Base-by-base conservation (phyloP, 2,113 vertebrate genomes). In the Okapia johnstoni region DNA sequence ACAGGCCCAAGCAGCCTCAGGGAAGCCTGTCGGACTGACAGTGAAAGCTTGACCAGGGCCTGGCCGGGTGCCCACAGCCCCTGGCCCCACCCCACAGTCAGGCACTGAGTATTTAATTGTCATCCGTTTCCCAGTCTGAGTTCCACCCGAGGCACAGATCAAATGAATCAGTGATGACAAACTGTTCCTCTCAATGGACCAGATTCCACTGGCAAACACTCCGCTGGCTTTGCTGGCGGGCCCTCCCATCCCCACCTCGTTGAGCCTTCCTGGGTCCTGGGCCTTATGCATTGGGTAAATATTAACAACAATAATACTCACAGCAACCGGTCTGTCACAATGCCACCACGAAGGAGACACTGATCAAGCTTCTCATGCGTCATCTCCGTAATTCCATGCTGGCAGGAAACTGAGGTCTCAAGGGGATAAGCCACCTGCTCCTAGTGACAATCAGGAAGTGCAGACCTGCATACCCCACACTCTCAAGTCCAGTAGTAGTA, bases 371-470 rank as follows among this genome's bases (percentile, higher is more conserved):
- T 81, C 63, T 7, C 5, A 1, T 57, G 73, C 14, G n/a, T 90
- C 91, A 84, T 57, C 80, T 85, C 85, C 2, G 30, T 46, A 66
- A 43, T 89, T 36, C 77, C 3, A 7, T 1, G 36, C 58, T 33
- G 25, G 54, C 98, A 97, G 97, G 97, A 97, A 96, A 94, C 13
- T 85, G 92, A 96, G 93, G 89, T 93, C 91, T 95, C 81, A n/a
- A 77, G 66, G 87, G 79, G 52, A 87, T 21, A 88, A 58, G n/a
- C 84, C 90, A 94, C 79, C 90, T 66, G 57, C 80, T 79, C 94
- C 85, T 25, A n/a, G 43, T 54, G 86, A 73, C 93, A 79, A 23
- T 73, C n/a, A 43, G 70, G 70, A 76, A 76, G 6, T 43, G 70
- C 70, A 76, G 26, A 43, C 70, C 70, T 26, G 40, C 66, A 73